Evolutionary conservation across 2,888 invertebrate species (phyloP), one percentile per base, ranked within the genome.

Genomic region (Mylabris sibirica): DNA sequence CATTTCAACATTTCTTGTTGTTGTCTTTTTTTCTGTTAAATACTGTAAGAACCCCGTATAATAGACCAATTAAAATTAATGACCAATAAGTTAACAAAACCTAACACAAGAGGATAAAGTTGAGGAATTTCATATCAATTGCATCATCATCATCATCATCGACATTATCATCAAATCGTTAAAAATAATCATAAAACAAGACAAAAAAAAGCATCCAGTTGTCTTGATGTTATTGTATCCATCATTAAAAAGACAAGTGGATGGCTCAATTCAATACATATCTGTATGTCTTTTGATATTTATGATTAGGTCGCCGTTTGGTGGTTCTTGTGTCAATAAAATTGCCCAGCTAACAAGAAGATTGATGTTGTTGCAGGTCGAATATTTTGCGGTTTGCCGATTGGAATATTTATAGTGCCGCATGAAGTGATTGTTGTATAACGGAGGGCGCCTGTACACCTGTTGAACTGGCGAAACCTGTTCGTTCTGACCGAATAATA

Each of bases 391-490:
- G 68, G 68, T 66, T 71, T 66, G 69, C 69, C 65, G 67, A 67
- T 68, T 65, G 68, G 71, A 70, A 74, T 74, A 75, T 75, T 74
- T 75, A 75, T 74, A 67, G 71, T 67, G 72, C 68, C 66, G 71
- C 66, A 72, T 66, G 64, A 71, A 74, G 73, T 73, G 74, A 78
- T 79, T 77, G 78, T 79, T 78, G 77, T 77, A 77, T 76, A 78
- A 77, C 78, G 77, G 76, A 76, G 77, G 80, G 78, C 75, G 79
- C 78, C 75, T 71, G 65, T 79, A 79, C 81, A 81, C 81, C 81
- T 81, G 80, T 80, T 80, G 76, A 78, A 80, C 79, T 79, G 79
- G 79, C 77, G 78, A 78, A 80, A 80, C 80, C 79, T 80, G 80
- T 80, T 77, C 77, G 74, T 74, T 70, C 68, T 76, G 76, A 76